Evolutionary conservation across 2,888 invertebrate genomes (phyloP).

Genomic region (Eugnorisma glareosa): DNA sequence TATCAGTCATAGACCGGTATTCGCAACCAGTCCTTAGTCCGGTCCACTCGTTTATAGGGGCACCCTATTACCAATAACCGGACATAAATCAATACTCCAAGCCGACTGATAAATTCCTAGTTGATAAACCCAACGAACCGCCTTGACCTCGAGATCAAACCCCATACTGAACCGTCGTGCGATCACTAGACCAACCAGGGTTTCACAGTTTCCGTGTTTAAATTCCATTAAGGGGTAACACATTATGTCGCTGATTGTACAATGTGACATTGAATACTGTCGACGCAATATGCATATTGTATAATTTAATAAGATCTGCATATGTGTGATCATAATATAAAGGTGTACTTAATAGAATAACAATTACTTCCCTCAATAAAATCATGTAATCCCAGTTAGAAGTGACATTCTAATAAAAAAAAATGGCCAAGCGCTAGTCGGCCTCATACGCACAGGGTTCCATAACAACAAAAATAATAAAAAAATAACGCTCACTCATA

Average conservation of each 20-base stretch:
- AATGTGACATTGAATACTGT: slow-evolving; percentile 23
- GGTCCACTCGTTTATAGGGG: not conserved
- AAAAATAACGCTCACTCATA: no score
- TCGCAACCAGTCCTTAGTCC: no score
- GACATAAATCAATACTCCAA: not conserved
- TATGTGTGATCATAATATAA: not conserved
- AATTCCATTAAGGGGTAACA: not conserved
- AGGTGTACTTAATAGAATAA: slow-evolving; percentile 3
- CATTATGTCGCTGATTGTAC: not conserved
- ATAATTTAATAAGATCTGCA: slow-evolving; percentile 16
- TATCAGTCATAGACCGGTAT: no score
- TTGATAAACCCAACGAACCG: not conserved
- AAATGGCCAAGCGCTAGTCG: not conserved
- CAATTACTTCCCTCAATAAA: not conserved
- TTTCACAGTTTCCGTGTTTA: not conserved
- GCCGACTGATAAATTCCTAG: not conserved
- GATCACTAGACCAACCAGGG: not conserved
- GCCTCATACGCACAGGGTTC: no score
- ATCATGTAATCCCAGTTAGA: no score
- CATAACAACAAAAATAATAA: no score
- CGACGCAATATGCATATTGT: slow-evolving; percentile 14
- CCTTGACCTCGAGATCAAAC: not conserved
- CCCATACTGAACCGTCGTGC: not conserved
- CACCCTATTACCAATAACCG: not conserved
- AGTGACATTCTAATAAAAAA: not conserved